A percentile compares a stretch with the other conserved stretches of the same genome.
Conservation (phyloP, 2,888 invertebrate species). For the Noctua janthina region DNA sequence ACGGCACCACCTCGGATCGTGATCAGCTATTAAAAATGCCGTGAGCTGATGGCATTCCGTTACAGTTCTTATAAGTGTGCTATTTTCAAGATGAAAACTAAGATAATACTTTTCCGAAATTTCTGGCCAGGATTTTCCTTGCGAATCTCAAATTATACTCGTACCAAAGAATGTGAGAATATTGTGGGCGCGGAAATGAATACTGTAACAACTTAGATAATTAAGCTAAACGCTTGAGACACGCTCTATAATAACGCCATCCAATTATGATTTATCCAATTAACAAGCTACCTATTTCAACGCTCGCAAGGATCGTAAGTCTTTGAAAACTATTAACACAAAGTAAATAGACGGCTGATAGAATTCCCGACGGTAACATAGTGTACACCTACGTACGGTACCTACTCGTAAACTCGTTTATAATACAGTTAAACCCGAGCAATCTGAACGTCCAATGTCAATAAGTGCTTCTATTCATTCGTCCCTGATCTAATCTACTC, state of each 20-base stretch:
- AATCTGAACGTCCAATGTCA: constrained; percentile 27
- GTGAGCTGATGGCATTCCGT: too few relatives aligned
- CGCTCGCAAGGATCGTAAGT: neutral
- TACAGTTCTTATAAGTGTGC: too few relatives aligned
- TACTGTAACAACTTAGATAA: neutral
- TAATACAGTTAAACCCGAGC: constrained; percentile 32
- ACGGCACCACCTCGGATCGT: too few relatives aligned
- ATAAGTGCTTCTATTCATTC: constrained; percentile 28
- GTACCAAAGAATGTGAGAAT: neutral
- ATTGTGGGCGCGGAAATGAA: neutral
- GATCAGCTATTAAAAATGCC: too few relatives aligned
- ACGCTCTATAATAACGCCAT: neutral
- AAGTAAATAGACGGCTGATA: constrained; percentile 26
- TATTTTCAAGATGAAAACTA: neutral
- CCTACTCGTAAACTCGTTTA: constrained; percentile 2
- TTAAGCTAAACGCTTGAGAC: neutral
- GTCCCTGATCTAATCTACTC: constrained; percentile 31
- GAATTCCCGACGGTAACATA: constrained; percentile 4
- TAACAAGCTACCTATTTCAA: constrained; percentile 21
- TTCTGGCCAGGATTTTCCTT: neutral
- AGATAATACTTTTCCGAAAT: neutral
- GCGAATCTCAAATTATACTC: neutral
- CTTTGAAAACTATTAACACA: constrained; percentile 3
- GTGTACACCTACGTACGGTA: neutral
- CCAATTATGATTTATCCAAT: constrained; percentile 22